Percentiles rank a stretch among this genome's conserved stretches.
Conservation (phyloP, 2,888 invertebrate species). For the Gandaritis pyraliata region DNA sequence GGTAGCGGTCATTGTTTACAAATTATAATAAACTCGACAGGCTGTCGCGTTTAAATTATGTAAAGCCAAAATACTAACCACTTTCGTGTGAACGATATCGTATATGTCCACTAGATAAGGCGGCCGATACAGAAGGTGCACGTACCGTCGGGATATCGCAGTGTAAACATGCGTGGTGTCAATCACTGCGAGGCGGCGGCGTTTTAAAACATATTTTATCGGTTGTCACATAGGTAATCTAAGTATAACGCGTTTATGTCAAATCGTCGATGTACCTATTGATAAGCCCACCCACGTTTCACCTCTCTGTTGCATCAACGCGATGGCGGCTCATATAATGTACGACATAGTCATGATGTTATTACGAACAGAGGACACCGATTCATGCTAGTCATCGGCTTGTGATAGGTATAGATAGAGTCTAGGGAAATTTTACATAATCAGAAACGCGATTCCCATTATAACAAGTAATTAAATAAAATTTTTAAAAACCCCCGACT, state of each 20-base stretch:
- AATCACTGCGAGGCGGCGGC: conserved; percentile 81
- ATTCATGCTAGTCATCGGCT: conserved; percentile 6
- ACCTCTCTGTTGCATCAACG: conserved; percentile 66
- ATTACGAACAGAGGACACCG: conserved; percentile 54
- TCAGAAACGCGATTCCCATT: too few relatives aligned
- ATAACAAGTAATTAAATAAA: too few relatives aligned
- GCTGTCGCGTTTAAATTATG: conserved; percentile 42
- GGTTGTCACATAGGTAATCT: conserved; percentile 78
- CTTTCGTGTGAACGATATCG: conserved; percentile 59
- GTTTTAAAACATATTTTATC: conserved; percentile 79
- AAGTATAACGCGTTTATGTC: conserved; percentile 82
- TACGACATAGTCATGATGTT: conserved; percentile 50
- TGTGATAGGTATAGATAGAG: conserved; percentile 1
- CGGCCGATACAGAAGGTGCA: conserved; percentile 70
- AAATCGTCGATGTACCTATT: conserved; percentile 76
- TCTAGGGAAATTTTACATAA: background rate
- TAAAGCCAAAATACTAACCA: conserved; percentile 45
- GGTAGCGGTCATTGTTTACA: conserved; percentile 66
- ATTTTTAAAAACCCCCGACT: too few relatives aligned
- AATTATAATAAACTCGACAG: conserved; percentile 52
- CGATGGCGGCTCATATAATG: conserved; percentile 64
- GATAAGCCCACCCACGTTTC: conserved; percentile 82
- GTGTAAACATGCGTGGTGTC: conserved; percentile 77
- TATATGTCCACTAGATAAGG: conserved; percentile 71
- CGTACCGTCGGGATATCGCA: conserved; percentile 70